A percentile compares a stretch with the other conserved stretches of the same genome.
phyloP scores from a whole-genome alignment of 2,888 invertebrate genomes.

The Xestia c-nigrum region DNA sequence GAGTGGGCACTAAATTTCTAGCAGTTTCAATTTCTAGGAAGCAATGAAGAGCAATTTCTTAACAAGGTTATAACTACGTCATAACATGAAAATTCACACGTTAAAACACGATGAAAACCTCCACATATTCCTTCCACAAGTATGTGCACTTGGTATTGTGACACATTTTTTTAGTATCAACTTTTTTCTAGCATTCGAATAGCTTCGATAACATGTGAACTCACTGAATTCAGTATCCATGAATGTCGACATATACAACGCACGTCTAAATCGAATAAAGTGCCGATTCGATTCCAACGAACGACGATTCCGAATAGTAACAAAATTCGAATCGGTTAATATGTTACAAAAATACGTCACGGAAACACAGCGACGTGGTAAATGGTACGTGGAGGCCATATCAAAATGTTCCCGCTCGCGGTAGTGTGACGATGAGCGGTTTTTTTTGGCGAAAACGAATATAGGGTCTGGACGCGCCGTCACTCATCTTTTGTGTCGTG shows the following conservation, averaged over 20 bases:
- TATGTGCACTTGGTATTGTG: not conserved
- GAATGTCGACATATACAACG: slow-evolving; percentile 49
- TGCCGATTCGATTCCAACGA: slow-evolving; percentile 52
- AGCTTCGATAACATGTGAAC: slow-evolving; percentile 28
- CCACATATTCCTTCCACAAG: not conserved
- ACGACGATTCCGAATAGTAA: slow-evolving; percentile 52
- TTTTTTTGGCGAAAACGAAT: slow-evolving; percentile 30
- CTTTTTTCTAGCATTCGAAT: slow-evolving; percentile 28
- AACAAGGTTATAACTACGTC: too few species aligned
- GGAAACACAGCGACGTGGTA: slow-evolving; percentile 60
- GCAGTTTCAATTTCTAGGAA: not conserved
- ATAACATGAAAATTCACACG: not conserved
- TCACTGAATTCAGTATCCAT: slow-evolving; percentile 44
- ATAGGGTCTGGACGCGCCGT: slow-evolving; percentile 30
- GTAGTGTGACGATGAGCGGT: slow-evolving; percentile 46
- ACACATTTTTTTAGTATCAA: slow-evolving; percentile 3
- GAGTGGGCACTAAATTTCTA: not conserved
- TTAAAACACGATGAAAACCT: not conserved
- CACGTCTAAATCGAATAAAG: slow-evolving; percentile 59
- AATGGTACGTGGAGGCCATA: slow-evolving; percentile 65
- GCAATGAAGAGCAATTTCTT: not conserved
- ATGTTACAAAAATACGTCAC: slow-evolving; percentile 64
- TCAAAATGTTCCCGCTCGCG: slow-evolving; percentile 56
- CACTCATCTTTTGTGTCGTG: slow-evolving; percentile 51
- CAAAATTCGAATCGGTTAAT: slow-evolving; percentile 65